Percentiles rank a stretch among this genome's conserved stretches.
Evolutionary conservation across 1,140 invertebrate genomes (phyloP).

Genomic region (Dolichoris vasculosae): DNA sequence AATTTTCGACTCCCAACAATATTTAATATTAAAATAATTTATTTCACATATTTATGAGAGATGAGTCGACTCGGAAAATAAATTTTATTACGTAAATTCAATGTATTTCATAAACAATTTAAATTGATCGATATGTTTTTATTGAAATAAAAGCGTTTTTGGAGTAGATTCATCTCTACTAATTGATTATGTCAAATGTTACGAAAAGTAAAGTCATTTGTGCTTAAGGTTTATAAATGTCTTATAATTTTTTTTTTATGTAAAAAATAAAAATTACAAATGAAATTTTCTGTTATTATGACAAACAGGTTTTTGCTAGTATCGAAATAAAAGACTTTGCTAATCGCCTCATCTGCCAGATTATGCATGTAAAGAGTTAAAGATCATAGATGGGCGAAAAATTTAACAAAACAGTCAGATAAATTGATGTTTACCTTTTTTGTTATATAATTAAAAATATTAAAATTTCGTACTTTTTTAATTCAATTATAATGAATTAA

Average conservation of each 20-base stretch:
- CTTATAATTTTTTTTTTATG: not conserved
- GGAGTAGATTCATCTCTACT: constrained; percentile 33
- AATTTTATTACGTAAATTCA: not conserved
- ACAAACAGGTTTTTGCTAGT: constrained; percentile 15
- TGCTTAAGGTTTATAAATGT: constrained; percentile 6
- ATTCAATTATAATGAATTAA: not conserved
- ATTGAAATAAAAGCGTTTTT: not conserved
- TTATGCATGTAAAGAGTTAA: constrained; percentile 36
- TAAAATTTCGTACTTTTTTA: not conserved
- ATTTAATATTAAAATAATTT: constrained; percentile 31
- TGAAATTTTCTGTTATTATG: not conserved
- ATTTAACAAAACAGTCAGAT: not conserved
- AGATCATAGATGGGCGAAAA: constrained; percentile 39
- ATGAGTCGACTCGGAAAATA: constrained; percentile 32
- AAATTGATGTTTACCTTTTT: not conserved
- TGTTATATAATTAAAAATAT: not conserved
- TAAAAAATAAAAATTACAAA: not conserved
- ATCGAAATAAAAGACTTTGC: constrained; percentile 33
- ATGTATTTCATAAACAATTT: not conserved
- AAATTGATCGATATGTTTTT: not conserved
- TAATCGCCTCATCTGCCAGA: constrained; percentile 40
- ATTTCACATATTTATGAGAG: constrained; percentile 12
- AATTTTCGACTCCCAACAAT: constrained; percentile 33
- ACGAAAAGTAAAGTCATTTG: constrained; percentile 46
- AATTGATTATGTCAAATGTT: constrained; percentile 34